Percentiles rank a stretch among this genome's conserved stretches.
Conservation (phyloP, 2,113 vertebrate species). For the Nycticorax nycticorax region DNA sequence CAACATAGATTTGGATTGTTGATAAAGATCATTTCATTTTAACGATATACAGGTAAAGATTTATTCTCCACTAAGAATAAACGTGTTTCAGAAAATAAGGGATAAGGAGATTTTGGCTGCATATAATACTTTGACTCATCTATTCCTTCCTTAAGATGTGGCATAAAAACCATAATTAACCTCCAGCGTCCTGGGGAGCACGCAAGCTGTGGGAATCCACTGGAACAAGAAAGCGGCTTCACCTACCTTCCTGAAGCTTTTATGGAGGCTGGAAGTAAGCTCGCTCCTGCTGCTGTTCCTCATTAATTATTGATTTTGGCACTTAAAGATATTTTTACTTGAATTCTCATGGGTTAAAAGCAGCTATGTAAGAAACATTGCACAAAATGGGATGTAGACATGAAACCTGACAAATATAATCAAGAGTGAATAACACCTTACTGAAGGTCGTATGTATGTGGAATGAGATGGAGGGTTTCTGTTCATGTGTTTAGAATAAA, state of each 20-base stretch:
- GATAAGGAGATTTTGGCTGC: neutral
- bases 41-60: neutral
- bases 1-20: conserved; percentile 13
- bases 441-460: neutral
- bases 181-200: conserved; percentile 96
- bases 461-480: neutral
- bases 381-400: neutral
- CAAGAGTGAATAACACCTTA: neutral
- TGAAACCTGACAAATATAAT: neutral
- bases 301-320: conserved; percentile 48
- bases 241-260: conserved; percentile 93
- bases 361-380: neutral
- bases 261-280: conserved; percentile 95
- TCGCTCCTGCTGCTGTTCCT: conserved; percentile 43
- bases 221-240: conserved; percentile 93
- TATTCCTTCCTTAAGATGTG: conserved; percentile 78
- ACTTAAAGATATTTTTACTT: conserved; percentile 25
- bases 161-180: conserved; percentile 94
- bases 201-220: conserved; percentile 90
- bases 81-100: neutral
- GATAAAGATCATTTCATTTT: conserved; percentile 48
- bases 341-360: neutral
- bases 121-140: conserved; percentile 30
- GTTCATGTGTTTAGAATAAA: neutral
- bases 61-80: conserved; percentile 39